Evolutionary conservation across 2,113 vertebrate species (phyloP), one percentile per base, ranked within the genome.

Genomic region (Ailurus styani): DNA sequence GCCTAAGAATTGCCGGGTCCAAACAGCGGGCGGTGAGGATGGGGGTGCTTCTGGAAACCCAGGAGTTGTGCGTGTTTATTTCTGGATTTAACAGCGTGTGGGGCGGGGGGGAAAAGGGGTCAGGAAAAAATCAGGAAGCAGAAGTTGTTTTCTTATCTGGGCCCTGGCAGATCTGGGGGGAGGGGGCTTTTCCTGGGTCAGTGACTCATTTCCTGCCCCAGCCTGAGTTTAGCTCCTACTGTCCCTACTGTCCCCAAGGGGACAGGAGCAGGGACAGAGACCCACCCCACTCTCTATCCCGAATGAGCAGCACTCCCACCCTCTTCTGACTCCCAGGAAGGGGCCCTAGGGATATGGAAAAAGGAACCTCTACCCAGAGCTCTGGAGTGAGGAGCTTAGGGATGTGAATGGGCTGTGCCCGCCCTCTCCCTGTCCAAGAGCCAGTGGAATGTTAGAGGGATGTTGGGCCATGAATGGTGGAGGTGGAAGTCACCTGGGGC

Each of bases 171-270:
- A 97, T 93, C 93, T 91, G 31, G 89, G 90, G 96, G 95, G 93
- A 97, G 92, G 97, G 98, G 97, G 94, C 96, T 97, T 96, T 97
- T 98, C 97, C 97, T 97, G 97, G 97, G 97, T 96, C 97, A 94
- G 77, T 98, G 98, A 98, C 95, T 98, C 98, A 98, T 95, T 98
- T 98, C 98, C 98, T 97, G 98, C 54, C 66, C 73, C 77, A 94
- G 97, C 17, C 82, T 79, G 66, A 96, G 66, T 79, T 96, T 90
- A 93, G 45, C 90, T 45, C 66, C 87, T 40, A 89, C 68, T 72
- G 57, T 91, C 77, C 42, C 25, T n/a, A 55, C 60, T 95, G 96
- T 94, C 96, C 93, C 77, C 81, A 82, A 45, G 17, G 89, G 92
- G 57, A 57, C n/a, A 94, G 95, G 54, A 70, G 68, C 60, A 72